phyloP scores from a whole-genome alignment of 2,888 invertebrate genomes.

The Crocallis elinguaria region DNA sequence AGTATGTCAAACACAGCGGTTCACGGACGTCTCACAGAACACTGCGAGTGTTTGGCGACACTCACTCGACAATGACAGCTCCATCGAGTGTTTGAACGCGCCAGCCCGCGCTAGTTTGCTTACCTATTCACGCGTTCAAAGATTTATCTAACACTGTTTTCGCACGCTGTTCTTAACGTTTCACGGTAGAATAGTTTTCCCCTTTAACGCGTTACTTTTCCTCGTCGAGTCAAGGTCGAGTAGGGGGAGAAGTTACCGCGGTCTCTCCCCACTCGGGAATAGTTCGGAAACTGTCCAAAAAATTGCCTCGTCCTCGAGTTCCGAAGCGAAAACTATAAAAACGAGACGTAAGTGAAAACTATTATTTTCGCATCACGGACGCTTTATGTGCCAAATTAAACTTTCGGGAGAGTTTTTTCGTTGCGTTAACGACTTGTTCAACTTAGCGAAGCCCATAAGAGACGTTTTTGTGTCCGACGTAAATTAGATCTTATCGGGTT shows the following conservation, averaged over 20 bases:
- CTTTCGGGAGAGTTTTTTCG: constrained; percentile 49
- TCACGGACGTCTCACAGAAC: constrained; percentile 52
- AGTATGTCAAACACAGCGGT: constrained; percentile 65
- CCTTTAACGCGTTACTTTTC: constrained; percentile 28
- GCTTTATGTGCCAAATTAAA: constrained; percentile 56
- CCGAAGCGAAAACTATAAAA: constrained; percentile 46
- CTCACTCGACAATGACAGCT: constrained; percentile 60
- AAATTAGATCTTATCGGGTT: constrained; percentile 50
- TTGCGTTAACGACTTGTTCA: constrained; percentile 54
- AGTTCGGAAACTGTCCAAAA: constrained; percentile 39
- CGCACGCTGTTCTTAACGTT: constrained; percentile 26
- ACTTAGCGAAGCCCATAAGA: constrained; percentile 48
- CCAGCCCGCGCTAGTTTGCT: constrained; percentile 51
- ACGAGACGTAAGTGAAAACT: constrained; percentile 50
- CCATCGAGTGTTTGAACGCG: constrained; percentile 57
- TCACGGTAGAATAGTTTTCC: constrained; percentile 28
- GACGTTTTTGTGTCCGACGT: constrained; percentile 49
- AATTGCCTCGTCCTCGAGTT: constrained; percentile 41
- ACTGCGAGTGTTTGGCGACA: constrained; percentile 64
- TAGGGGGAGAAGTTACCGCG: constrained; percentile 18
- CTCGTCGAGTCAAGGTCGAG: constrained; percentile 29
- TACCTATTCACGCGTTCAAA: constrained; percentile 53
- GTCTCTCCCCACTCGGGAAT: constrained; percentile 18
- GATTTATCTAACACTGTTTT: constrained; percentile 56
- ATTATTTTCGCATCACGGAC: constrained; percentile 51